These are phyloP conservation scores for Zeugodacus cucurbitae DNA, from an alignment of 1,140 invertebrate genomes.

Conservation along the genomic window DNA sequence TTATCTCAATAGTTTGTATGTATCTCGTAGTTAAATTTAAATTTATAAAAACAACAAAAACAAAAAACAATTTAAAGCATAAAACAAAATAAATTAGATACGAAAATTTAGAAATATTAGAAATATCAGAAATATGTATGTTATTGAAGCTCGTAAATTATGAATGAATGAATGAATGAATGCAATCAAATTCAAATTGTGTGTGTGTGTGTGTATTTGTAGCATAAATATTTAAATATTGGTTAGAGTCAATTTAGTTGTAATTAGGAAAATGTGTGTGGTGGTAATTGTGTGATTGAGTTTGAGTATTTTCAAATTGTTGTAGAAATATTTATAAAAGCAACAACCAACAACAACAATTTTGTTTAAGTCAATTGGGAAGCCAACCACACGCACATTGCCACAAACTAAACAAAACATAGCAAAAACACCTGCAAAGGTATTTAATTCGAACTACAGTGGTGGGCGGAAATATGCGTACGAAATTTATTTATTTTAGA, in stretches of 20 bases:
- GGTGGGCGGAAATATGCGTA: no score
- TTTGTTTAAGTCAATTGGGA: background rate
- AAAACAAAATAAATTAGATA: background rate
- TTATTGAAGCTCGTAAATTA: background rate
- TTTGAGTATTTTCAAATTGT: background rate
- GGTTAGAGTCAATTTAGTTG: background rate
- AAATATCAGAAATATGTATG: no score
- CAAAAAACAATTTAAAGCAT: background rate
- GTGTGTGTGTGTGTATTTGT: background rate
- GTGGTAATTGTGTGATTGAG: background rate
- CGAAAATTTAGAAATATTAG: conserved; percentile 2
- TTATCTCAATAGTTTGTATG: conserved; percentile 31
- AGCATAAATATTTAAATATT: background rate
- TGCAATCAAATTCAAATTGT: background rate
- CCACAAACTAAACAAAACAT: background rate
- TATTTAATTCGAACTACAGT: background rate
- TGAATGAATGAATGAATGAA: background rate
- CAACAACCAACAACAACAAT: background rate
- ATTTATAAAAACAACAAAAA: background rate
- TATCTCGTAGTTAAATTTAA: background rate
- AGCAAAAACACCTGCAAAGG: background rate
- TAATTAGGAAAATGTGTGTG: background rate
- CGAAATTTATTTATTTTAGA: no score
- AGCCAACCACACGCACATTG: background rate
- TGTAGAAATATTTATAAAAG: background rate